These are phyloP conservation scores for Rhinoraja longicauda DNA, from an alignment of 2,797 vertebrate species.

Conservation along the genomic window DNA sequence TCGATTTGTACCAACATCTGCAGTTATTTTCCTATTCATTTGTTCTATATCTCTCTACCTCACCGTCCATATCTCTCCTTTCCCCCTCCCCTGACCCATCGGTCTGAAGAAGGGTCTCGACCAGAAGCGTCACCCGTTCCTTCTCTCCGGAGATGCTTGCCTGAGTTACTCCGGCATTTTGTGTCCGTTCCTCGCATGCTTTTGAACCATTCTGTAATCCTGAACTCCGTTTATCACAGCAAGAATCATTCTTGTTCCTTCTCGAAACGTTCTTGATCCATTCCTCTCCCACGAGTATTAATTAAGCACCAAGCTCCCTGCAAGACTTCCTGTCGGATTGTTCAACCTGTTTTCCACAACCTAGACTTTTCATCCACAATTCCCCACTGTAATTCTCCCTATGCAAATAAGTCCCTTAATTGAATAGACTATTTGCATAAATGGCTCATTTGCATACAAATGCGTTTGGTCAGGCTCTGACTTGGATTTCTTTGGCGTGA, in stretches of 20 bases:
- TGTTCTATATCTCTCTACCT: too few species aligned
- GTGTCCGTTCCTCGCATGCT: too few species aligned
- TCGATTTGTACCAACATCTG: too few species aligned
- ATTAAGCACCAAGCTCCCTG: background rate
- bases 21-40: too few species aligned
- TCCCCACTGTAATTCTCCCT: background rate
- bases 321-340: background rate
- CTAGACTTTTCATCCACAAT: background rate
- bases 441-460: conserved; percentile 14
- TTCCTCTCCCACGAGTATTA: background rate
- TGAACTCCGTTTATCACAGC: background rate
- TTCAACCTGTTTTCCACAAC: conserved; percentile 1
- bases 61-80: too few species aligned
- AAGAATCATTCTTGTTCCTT: background rate
- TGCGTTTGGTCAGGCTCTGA: background rate
- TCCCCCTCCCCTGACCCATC: too few species aligned
- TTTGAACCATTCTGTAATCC: too few species aligned
- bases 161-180: too few species aligned
- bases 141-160: too few species aligned
- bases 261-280: background rate
- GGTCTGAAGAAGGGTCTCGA: too few species aligned
- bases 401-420: conserved; percentile 26
- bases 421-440: conserved; percentile 26
- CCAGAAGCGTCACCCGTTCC: too few species aligned
- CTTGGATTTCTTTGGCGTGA: background rate